phyloP scores from a whole-genome alignment of 1,140 invertebrate genomes.

The Drosophila prosaltans region DNA sequence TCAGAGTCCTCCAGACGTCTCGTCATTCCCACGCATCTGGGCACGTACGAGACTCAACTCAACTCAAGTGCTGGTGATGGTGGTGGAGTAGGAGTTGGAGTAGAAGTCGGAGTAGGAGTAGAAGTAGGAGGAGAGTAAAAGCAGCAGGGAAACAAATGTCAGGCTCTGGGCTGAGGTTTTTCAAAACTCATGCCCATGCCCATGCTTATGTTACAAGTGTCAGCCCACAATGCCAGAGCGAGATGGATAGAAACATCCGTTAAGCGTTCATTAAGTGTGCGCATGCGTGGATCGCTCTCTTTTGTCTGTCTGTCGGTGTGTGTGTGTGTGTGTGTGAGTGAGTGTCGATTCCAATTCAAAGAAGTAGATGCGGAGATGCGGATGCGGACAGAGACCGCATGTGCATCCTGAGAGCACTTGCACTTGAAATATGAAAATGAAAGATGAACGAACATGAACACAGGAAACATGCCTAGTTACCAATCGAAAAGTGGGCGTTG shows the following conservation, averaged over 20 bases:
- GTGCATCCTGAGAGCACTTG: slow-evolving; percentile 51
- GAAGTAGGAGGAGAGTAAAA: slow-evolving; percentile 14
- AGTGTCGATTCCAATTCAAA: slow-evolving; percentile 47
- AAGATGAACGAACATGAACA: slow-evolving; percentile 35
- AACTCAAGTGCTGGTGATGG: slow-evolving; percentile 44
- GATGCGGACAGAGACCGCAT: not conserved
- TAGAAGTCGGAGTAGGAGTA: slow-evolving; percentile 29
- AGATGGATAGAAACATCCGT: slow-evolving; percentile 63
- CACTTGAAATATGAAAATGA: slow-evolving; percentile 37
- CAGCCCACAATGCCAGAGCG: slow-evolving; percentile 45
- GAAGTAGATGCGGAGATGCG: slow-evolving; percentile 11
- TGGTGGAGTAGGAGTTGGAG: slow-evolving; percentile 35
- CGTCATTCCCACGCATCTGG: slow-evolving; percentile 80
- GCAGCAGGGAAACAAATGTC: slow-evolving; percentile 68
- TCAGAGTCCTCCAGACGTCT: slow-evolving; percentile 48
- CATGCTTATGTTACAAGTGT: slow-evolving; percentile 74
- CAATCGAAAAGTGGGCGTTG: slow-evolving; percentile 46
- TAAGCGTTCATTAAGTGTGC: slow-evolving; percentile 72
- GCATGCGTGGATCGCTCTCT: slow-evolving; percentile 58
- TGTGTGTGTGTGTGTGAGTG: slow-evolving; percentile 31
- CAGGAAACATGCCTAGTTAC: slow-evolving; percentile 58
- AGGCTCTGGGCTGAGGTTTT: slow-evolving; percentile 33
- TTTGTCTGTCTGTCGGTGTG: slow-evolving; percentile 33
- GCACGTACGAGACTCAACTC: slow-evolving; percentile 63
- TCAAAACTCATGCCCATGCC: slow-evolving; percentile 32